Evolutionary conservation across 2,797 vertebrate genomes (phyloP).

Genomic region (Chrysocyon brachyurus): DNA sequence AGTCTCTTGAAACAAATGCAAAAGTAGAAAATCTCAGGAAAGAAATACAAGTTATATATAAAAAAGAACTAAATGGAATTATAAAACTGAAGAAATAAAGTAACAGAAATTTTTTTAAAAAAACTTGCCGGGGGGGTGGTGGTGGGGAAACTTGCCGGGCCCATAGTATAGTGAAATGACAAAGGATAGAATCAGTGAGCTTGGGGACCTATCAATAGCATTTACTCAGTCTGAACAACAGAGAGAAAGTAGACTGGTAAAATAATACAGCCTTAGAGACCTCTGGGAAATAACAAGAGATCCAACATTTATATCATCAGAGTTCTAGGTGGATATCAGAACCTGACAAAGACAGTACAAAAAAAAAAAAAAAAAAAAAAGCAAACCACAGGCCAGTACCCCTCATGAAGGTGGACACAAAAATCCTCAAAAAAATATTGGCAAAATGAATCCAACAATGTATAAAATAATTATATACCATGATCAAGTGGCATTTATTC

Average conservation of each 20-base stretch:
- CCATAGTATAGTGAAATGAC: background rate
- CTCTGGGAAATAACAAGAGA: conserved; percentile 43
- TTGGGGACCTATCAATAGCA: conserved; percentile 32
- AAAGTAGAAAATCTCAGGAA: conserved; percentile 36
- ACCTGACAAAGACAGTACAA: background rate
- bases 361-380: background rate
- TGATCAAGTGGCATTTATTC: conserved; percentile 32
- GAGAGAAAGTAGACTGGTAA: conserved; percentile 22
- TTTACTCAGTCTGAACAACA: conserved; percentile 21
- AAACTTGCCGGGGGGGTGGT: background rate
- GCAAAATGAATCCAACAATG: background rate
- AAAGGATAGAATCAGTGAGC: conserved; percentile 23
- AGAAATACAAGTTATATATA: conserved; percentile 48
- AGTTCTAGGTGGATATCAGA: background rate
- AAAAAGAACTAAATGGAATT: background rate
- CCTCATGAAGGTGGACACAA: conserved; percentile 23
- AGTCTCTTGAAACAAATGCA: conserved; percentile 53
- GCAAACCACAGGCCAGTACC: background rate
- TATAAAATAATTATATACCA: conserved; percentile 7
- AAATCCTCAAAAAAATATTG: background rate
- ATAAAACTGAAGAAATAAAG: conserved; percentile 8
- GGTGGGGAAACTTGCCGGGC: background rate
- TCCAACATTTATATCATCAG: background rate
- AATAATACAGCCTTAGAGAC: background rate
- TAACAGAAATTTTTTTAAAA: background rate